phyloP scores from a whole-genome alignment of 2,888 invertebrate species.

The Epistrophe eligans region DNA sequence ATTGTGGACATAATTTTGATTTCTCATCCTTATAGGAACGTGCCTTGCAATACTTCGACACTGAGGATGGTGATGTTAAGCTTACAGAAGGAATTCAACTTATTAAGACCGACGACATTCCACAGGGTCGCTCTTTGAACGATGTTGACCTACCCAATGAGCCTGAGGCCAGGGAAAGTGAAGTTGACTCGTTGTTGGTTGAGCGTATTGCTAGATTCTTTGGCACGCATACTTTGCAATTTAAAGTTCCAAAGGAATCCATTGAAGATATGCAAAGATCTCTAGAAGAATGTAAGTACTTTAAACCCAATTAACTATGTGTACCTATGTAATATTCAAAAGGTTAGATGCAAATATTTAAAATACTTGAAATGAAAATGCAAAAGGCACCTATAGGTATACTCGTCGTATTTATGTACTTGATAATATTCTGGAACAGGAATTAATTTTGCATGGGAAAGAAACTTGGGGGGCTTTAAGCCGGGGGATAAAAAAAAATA shows the following conservation, averaged over 20 bases:
- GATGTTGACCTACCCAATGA: conserved; percentile 89
- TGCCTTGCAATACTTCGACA: conserved; percentile 88
- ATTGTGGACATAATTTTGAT: conserved; percentile 14
- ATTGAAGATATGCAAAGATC: conserved; percentile 90
- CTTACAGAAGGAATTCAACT: conserved; percentile 87
- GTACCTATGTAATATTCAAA: too few relatives aligned
- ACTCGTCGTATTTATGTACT: too few relatives aligned
- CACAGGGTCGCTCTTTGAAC: conserved; percentile 86
- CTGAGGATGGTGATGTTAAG: conserved; percentile 86
- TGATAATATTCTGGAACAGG: too few relatives aligned
- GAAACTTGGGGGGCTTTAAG: too few relatives aligned
- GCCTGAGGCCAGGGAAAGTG: conserved; percentile 88
- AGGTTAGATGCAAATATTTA: too few relatives aligned
- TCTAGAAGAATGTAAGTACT: conserved; percentile 91
- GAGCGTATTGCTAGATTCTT: conserved; percentile 91
- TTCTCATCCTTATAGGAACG: conserved; percentile 86
- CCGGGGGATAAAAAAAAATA: too few relatives aligned
- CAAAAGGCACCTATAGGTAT: too few relatives aligned
- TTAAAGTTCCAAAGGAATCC: conserved; percentile 90
- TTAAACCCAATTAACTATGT: too few relatives aligned
- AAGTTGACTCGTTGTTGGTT: conserved; percentile 89
- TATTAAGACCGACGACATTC: conserved; percentile 85
- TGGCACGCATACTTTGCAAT: conserved; percentile 91
- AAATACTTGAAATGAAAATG: too few relatives aligned
- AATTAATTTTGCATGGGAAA: too few relatives aligned